Evolutionary conservation across 2,797 vertebrate genomes (phyloP).

Genomic region (Gymnothorax javanicus): DNA sequence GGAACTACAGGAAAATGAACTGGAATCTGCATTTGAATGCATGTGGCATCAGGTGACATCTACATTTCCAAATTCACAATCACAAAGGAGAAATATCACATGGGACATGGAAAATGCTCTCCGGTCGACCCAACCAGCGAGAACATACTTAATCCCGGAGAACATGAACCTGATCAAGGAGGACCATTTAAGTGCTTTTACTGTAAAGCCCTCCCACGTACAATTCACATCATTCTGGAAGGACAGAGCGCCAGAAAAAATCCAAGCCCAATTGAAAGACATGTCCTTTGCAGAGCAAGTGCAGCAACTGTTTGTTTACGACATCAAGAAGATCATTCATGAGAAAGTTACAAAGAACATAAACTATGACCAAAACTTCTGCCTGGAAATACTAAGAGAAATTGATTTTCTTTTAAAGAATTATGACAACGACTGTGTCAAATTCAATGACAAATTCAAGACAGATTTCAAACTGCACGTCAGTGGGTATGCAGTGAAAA

Average conservation of each 20-base stretch:
- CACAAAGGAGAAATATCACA: neutral
- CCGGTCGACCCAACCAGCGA: neutral
- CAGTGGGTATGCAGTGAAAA: slow-evolving; percentile 48
- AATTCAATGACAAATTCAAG: slow-evolving; percentile 41
- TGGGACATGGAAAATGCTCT: slow-evolving; percentile 15
- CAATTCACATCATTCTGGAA: neutral
- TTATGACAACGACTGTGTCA: slow-evolving; percentile 25
- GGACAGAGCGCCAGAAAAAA: neutral
- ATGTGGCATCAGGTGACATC: slow-evolving; percentile 46
- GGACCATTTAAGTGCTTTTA: neutral
- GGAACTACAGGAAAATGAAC: slow-evolving; percentile 31
- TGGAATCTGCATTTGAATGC: slow-evolving; percentile 44
- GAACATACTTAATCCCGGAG: neutral
- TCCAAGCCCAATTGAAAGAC: neutral
- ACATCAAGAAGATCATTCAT: neutral
- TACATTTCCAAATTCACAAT: slow-evolving; percentile 25
- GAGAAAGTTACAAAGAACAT: slow-evolving; percentile 44
- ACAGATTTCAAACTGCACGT: slow-evolving; percentile 57
- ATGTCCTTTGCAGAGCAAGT: neutral
- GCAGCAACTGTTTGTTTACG: slow-evolving; percentile 5
- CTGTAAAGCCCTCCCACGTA: neutral
- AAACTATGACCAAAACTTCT: slow-evolving; percentile 17
- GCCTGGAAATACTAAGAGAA: slow-evolving; percentile 11
- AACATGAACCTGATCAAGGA: neutral
- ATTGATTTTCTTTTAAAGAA: neutral